Conservation (phyloP, 2,113 vertebrate species). For the Atlantisia rogersi region DNA sequence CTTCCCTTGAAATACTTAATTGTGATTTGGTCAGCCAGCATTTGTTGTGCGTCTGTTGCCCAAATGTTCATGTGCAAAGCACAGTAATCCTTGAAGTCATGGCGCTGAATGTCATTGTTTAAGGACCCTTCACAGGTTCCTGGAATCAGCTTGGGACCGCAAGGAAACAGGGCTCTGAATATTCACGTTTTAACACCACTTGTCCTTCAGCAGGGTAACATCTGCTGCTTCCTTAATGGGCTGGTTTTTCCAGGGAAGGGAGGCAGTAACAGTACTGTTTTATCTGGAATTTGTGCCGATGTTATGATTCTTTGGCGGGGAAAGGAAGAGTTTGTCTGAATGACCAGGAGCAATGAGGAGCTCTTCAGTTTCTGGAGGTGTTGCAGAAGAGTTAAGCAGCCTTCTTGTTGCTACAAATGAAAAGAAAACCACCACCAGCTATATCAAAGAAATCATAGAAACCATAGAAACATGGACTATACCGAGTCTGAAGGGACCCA, state of each 20-base stretch:
- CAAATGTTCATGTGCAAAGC: background rate
- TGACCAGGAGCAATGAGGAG: background rate
- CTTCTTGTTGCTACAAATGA: background rate
- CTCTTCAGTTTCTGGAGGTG: background rate
- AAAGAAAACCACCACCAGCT: background rate
- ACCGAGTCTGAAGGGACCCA: too few species aligned
- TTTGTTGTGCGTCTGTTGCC: background rate
- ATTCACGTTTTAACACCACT: background rate
- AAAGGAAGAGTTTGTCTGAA: background rate
- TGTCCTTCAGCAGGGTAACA: background rate
- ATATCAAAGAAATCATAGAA: background rate
- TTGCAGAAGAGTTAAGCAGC: background rate
- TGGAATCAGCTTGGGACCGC: slow-evolving; percentile 8
- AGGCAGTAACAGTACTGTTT: slow-evolving; percentile 22
- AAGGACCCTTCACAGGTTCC: background rate
- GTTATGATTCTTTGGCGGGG: background rate
- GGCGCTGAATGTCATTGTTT: background rate
- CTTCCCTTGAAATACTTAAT: background rate
- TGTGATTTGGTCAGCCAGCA: background rate
- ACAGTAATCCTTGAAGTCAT: slow-evolving; percentile 19
- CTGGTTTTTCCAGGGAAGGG: background rate
- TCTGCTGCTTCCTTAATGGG: slow-evolving; percentile 22
- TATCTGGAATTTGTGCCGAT: slow-evolving; percentile 34
- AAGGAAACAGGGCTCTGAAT: background rate
- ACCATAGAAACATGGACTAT: too few species aligned